Base-by-base conservation (phyloP, 1,140 invertebrate genomes). In the Eriosoma lanigerum region DNA sequence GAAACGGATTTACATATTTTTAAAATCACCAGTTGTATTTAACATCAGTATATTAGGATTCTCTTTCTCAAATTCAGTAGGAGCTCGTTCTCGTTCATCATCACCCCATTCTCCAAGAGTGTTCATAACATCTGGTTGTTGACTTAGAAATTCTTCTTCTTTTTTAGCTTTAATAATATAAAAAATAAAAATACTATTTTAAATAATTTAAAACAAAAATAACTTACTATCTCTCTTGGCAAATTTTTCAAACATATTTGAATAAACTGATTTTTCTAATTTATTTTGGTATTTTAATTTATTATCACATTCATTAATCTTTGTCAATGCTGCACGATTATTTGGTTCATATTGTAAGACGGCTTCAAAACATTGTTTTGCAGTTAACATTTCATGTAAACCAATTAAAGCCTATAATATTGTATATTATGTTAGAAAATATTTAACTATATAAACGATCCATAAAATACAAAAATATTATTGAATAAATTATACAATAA, bases 211-310 rank as follows among this genome's bases (percentile, higher is more conserved):
- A 32, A 29, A 48, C 4, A 50, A 66, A 66, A 44, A 1, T 5
- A 19, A n/a, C 68, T 73, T 76, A 64, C 54, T 90, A 86, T 95
- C 93, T 85, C 90, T 89, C 84, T 91, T 90, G 3, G 93, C 93
- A 87, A 95, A 93, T 86, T 93, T 94, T 82, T 93, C 91, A 85
- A 99, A 98, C 94, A 99, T 98, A 85, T 96, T 96, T 3, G 91
- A 91, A 86, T 97, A 99, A 15, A 95, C 88, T 84, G 93, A 91
- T 87, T 96, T 97, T 85, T 98, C 96, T 82, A 91, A 91, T 56
- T 90, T 88, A 78, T 91, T 88, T 82, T 93, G 90, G 81, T 93
- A 89, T 86, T 93, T 93, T 5, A 97, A 89, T 66, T 91, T 89
- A 80, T 90, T 88, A 73, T 91, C 90, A 86, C 94, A 96, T 52